Conservation (phyloP, 2,888 invertebrate species). For the Sthenelais limicola region DNA sequence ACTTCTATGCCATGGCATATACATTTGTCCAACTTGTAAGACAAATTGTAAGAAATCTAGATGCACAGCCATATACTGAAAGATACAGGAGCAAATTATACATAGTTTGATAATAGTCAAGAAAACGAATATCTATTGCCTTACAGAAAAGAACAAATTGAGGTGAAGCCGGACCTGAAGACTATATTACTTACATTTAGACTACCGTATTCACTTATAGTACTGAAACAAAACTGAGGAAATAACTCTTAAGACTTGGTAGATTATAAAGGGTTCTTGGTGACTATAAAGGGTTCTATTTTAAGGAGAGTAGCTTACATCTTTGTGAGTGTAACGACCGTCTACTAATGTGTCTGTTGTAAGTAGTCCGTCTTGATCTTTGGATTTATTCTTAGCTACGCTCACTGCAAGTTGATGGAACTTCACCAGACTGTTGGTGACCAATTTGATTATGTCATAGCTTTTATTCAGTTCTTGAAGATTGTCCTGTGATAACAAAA, state of each 20-base stretch:
- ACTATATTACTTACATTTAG: no score
- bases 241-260: no score
- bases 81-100: slow-evolving; percentile 45
- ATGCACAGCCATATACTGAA: slow-evolving; percentile 72
- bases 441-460: slow-evolving; percentile 73
- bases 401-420: slow-evolving; percentile 70
- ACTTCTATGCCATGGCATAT: slow-evolving; percentile 73
- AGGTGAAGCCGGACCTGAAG: neutral
- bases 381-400: slow-evolving; percentile 57
- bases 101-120: no score
- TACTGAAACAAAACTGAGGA: no score
- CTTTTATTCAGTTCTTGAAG: slow-evolving; percentile 73
- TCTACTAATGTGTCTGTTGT: slow-evolving; percentile 70
- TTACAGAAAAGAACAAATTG: no score
- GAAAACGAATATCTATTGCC: no score
- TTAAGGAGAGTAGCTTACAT: no score
- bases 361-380: slow-evolving; percentile 55
- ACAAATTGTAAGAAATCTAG: slow-evolving; percentile 74
- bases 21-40: slow-evolving; percentile 73
- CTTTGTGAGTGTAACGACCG: slow-evolving; percentile 72
- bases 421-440: slow-evolving; percentile 71
- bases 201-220: no score
- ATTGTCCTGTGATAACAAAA: slow-evolving; percentile 63
- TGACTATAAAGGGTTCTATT: no score
- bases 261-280: no score